Conservation (phyloP, 2,888 invertebrate species). For the Agriopis leucophaearia region DNA sequence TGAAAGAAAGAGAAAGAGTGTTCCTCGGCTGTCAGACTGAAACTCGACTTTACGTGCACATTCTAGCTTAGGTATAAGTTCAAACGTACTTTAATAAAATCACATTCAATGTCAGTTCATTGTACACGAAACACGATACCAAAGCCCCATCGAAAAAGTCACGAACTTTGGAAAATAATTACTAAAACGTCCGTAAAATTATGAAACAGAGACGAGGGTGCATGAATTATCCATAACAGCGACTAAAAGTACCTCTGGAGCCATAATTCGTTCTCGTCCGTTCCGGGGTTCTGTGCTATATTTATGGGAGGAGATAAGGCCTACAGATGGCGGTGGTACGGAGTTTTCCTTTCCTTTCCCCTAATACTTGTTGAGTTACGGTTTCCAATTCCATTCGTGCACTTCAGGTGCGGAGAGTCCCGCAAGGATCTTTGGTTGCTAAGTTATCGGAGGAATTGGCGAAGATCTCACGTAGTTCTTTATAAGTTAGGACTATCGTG, state of each 20-base stretch:
- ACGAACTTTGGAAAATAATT: slow-evolving; percentile 73
- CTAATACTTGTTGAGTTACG: slow-evolving; percentile 86
- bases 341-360: slow-evolving; percentile 82
- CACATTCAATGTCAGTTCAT: slow-evolving; percentile 43
- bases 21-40: too few relatives aligned
- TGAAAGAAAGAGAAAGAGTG: too few relatives aligned
- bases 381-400: slow-evolving; percentile 82
- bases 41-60: too few relatives aligned
- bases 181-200: slow-evolving; percentile 76
- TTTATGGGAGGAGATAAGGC: slow-evolving; percentile 83
- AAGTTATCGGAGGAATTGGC: slow-evolving; percentile 26
- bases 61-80: too few relatives aligned
- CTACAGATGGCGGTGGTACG: slow-evolving; percentile 79
- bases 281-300: slow-evolving; percentile 75
- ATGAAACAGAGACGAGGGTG: slow-evolving; percentile 75
- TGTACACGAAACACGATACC: slow-evolving; percentile 40
- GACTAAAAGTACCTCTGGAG: slow-evolving; percentile 74
- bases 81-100: slow-evolving; percentile 28
- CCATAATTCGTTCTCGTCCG: slow-evolving; percentile 80
- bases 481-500: too few relatives aligned
- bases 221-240: slow-evolving; percentile 84
- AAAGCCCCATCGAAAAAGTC: slow-evolving; percentile 53
- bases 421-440: slow-evolving; percentile 39
- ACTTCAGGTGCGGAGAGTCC: slow-evolving; percentile 74
- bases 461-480: background rate